Evolutionary conservation across 2,113 vertebrate species (phyloP), one percentile per base, ranked within the genome.

Genomic region (Burhinus bistriatus): DNA sequence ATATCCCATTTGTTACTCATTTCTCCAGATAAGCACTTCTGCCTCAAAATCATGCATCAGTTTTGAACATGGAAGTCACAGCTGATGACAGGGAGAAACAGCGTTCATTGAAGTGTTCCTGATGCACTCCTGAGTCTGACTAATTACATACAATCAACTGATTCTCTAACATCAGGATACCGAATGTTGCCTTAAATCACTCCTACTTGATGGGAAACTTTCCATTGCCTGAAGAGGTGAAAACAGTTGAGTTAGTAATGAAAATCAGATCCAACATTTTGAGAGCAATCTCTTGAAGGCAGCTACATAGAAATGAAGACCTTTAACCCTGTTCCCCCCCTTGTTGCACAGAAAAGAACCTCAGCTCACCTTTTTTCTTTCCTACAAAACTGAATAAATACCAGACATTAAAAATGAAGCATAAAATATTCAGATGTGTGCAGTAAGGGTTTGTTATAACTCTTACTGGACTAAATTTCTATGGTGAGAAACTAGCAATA

Each of bases 81-180:
- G 81, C 32, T 83, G 92, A 87, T 70, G 88, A 83, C 55, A 81
- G 47, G 44, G 81, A 71, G 70, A 91, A 90, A 77, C 22, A 54
- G 38, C 29, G 51, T 40, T 94, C 23, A 38, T 0, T 94, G 66
- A 87, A 87, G 81, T 58, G 91, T 58, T 94, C 77, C 80, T 95
- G 90, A 93, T 77, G 73, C 38, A 66, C 66, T 95, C 62, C 75
- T 70, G 81, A 94, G 45, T 86, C 94, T 91, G 65, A 49, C 89
- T 97, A 95, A 97, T 95, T 95, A 82, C 62, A 87, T 65, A 93
- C 87, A 94, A 93, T 93, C 93, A 95, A 95, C 81, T 42, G 94
- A 83, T 86, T 87, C 87, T 92, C 87, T 87, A 89, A 76, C 94
- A 94, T 79, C 89, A 88, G 84, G 89, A 89, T 90, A 76, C 87